phyloP scores from a whole-genome alignment of 2,797 vertebrate genomes.

The Anolis apletophallus region DNA sequence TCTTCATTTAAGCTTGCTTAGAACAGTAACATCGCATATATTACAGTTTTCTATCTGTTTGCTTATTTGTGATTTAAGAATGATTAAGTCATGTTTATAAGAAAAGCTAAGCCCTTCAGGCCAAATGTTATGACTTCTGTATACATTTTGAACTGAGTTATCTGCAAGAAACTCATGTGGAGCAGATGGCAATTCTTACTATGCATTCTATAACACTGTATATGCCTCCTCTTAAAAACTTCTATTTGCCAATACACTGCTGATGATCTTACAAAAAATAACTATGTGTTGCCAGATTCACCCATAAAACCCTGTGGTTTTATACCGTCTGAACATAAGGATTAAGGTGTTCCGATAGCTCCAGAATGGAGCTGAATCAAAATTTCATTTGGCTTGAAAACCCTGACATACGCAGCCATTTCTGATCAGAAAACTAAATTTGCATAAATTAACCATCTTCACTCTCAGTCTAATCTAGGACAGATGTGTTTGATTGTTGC shows the following conservation, averaged over 20 bases:
- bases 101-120: slow-evolving; percentile 4
- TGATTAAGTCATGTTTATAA: slow-evolving; percentile 34
- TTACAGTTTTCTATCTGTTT: slow-evolving; percentile 63
- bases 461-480: not conserved
- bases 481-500: slow-evolving; percentile 12
- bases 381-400: slow-evolving; percentile 8
- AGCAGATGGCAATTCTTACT: slow-evolving; percentile 39
- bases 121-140: slow-evolving; percentile 27
- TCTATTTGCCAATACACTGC: slow-evolving; percentile 12
- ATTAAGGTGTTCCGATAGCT: not conserved
- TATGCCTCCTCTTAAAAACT: not conserved
- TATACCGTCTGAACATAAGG: not conserved
- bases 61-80: slow-evolving; percentile 39
- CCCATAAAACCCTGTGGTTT: slow-evolving; percentile 10
- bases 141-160: not conserved
- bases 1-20: slow-evolving; percentile 45
- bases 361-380: not conserved
- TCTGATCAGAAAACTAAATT: slow-evolving; percentile 14
- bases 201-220: slow-evolving; percentile 3
- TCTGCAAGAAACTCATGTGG: not conserved
- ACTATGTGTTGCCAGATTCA: not conserved
- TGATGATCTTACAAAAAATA: slow-evolving; percentile 4
- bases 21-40: slow-evolving; percentile 2
- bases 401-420: not conserved
- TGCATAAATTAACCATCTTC: slow-evolving; percentile 27